phyloP scores from a whole-genome alignment of 1,140 invertebrate genomes.

The Oryzaephilus surinamensis region DNA sequence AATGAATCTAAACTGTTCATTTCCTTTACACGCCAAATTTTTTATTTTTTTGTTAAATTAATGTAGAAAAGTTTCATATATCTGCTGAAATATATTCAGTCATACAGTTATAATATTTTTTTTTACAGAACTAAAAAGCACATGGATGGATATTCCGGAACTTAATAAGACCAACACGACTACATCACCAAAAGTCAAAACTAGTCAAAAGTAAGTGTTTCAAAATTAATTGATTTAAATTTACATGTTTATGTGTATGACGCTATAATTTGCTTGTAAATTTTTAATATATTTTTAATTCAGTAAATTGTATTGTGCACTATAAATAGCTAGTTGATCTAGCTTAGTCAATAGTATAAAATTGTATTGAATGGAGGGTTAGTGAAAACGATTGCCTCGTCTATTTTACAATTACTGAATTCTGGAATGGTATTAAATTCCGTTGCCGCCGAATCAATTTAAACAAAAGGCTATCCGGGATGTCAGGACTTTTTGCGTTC shows the following conservation, averaged over 20 bases:
- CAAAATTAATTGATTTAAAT: no score
- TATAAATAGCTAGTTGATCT: no score
- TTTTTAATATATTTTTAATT: no score
- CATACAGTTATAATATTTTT: constrained; percentile 3
- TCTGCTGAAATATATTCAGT: neutral
- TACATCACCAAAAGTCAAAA: constrained; percentile 19
- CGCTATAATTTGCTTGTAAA: no score
- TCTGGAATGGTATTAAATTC: constrained; percentile 31
- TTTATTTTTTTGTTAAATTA: no score
- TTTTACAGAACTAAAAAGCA: constrained; percentile 26
- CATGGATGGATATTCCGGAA: constrained; percentile 35
- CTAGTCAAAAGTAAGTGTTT: constrained; percentile 29
- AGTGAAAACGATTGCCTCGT: constrained; percentile 12
- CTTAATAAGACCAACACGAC: constrained; percentile 28
- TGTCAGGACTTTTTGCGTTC: constrained; percentile 19
- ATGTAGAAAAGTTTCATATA: neutral
- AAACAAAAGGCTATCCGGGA: constrained; percentile 25
- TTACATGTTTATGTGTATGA: no score
- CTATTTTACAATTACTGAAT: constrained; percentile 27
- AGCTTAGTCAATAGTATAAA: neutral
- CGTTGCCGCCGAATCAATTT: constrained; percentile 27
- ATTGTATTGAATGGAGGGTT: constrained; percentile 5
- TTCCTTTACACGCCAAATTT: no score
- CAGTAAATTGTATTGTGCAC: no score
- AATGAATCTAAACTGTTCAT: no score